Evolutionary conservation across 1,140 invertebrate genomes (phyloP), one percentile per base, ranked within the genome.

Genomic region (Trypoxylus dichotomus): DNA sequence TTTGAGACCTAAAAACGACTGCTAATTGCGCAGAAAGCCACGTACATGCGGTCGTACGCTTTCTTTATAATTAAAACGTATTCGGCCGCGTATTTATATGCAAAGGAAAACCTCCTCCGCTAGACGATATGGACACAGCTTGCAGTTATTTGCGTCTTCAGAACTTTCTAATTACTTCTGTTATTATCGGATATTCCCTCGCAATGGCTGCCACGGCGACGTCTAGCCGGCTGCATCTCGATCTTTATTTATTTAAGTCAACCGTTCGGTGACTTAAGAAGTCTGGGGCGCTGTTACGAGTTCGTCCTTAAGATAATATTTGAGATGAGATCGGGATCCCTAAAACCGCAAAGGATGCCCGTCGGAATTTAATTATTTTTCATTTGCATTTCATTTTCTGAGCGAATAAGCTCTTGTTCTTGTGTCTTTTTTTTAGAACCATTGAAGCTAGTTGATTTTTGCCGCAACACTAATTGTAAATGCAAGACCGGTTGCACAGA

Each of bases 101-200:
- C 63, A 24, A 27, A 71, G 24, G 8, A 27, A 32, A 13, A 10
- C 10, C 5, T n/a, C 5, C 47, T 54, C 15, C 47, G 19, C 32
- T 8, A 37, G 32, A 37, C 32, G 19, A 71, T 71, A 71, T 0
- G 63, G 63, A 8, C 63, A 19, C 72, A 74, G 72, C 72, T 74
- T 74, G 72, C 72, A 74, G 15, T 74, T 42, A 74, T 74, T 41
- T 42, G 72, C 72, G 29, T 74, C 72, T 74, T 42, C 19, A 8
- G 37, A 74, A 74, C 72, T 74, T 74, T 74, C 72, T 74, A 74
- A 74, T 74, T 74, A 74, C 72, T 74, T 74, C 42, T 37, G 72
- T 74, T 74, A 74, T 37, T 74, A 74, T 74, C 72, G 21, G 27
- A 42, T 37, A 42, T 19, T 42, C 37, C 7, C 6, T 54, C 47